These are phyloP conservation scores for Scortum barcoo DNA, from an alignment of 2,113 vertebrate genomes.

Conservation along the genomic window DNA sequence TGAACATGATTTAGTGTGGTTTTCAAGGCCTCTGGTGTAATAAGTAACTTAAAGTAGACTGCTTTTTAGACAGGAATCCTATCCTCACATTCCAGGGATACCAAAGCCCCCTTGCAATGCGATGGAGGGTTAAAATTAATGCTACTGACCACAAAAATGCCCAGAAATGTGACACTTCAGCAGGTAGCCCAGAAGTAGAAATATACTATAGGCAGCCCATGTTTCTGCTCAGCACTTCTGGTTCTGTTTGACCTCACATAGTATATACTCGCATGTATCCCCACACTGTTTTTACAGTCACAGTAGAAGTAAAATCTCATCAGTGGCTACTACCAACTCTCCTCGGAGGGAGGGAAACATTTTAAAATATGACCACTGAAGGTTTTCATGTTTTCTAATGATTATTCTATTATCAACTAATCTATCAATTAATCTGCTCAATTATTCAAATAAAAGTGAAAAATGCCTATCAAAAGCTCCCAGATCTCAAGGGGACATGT, in stretches of 20 bases:
- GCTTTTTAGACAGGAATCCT: conserved; percentile 11
- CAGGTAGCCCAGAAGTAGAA: neutral
- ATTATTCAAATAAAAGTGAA: neutral
- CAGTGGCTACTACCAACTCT: neutral
- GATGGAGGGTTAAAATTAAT: conserved; percentile 20
- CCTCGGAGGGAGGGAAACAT: neutral
- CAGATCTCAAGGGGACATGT: neutral
- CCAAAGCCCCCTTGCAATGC: conserved; percentile 4
- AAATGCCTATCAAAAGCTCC: neutral
- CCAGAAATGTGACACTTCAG: neutral
- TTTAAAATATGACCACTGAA: neutral
- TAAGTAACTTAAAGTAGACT: conserved; percentile 28
- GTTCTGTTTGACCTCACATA: neutral
- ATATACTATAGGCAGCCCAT: neutral
- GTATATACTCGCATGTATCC: neutral
- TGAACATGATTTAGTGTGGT: conserved; percentile 36
- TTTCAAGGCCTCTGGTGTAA: conserved; percentile 30
- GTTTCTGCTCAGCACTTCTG: neutral
- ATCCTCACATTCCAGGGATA: conserved; percentile 38
- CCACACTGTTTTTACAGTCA: neutral
- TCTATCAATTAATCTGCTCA: neutral
- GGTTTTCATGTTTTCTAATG: neutral
- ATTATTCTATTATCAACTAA: neutral
- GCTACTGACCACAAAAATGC: neutral
- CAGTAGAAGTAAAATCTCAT: no score